phyloP scores from a whole-genome alignment of 2,797 vertebrate species.

The Loriculus beryllinus region DNA sequence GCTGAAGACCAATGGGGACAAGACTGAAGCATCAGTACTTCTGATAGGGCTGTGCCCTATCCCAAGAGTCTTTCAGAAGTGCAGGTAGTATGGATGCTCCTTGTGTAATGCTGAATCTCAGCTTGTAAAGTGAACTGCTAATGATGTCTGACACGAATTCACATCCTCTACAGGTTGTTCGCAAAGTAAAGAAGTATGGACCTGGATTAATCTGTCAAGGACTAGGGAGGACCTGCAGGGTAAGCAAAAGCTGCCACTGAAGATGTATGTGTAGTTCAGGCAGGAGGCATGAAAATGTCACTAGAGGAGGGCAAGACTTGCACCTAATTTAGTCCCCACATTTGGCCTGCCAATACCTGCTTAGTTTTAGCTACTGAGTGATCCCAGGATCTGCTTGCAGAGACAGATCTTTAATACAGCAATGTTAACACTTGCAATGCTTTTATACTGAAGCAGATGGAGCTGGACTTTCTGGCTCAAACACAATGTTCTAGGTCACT shows the following conservation, averaged over 20 bases:
- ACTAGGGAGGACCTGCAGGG: neutral
- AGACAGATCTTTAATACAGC: neutral
- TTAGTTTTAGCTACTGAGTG: neutral
- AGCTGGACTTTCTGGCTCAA: neutral
- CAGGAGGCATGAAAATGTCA: neutral
- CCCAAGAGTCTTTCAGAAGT: neutral
- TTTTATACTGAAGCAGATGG: neutral
- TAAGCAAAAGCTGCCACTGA: neutral
- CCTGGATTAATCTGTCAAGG: neutral
- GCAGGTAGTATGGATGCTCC: accelerated
- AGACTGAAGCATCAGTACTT: neutral
- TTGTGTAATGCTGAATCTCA: neutral
- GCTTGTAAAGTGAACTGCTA: accelerated
- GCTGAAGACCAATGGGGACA: neutral
- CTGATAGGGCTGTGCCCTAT: neutral
- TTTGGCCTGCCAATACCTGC: neutral
- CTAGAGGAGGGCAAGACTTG: neutral
- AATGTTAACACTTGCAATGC: too few relatives aligned
- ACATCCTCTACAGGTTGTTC: neutral
- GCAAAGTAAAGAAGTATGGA: neutral
- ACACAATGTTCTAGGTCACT: accelerated
- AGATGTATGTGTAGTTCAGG: neutral
- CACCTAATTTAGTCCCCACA: neutral
- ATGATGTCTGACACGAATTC: accelerated
- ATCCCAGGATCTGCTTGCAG: neutral